Percentiles rank a stretch among this genome's conserved stretches.
These are phyloP conservation scores for Phaonia tiefii DNA, from an alignment of 2,888 invertebrate species.

Conservation along the genomic window DNA sequence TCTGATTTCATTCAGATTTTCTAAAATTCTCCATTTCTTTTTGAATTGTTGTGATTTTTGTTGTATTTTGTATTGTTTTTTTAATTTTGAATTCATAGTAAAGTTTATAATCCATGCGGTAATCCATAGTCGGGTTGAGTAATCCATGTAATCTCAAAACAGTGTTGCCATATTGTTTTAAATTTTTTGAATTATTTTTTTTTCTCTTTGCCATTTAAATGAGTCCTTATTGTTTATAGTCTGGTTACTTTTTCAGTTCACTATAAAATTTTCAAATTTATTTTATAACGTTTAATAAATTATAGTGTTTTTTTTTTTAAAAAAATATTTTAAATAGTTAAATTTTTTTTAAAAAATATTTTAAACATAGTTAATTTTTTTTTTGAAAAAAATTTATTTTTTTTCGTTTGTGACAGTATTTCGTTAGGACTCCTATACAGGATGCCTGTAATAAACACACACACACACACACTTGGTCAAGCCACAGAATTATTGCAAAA, in stretches of 20 bases:
- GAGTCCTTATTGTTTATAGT: not conserved
- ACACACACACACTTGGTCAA: slow-evolving; percentile 48
- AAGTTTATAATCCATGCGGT: slow-evolving; percentile 56
- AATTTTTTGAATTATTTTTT: too few species aligned
- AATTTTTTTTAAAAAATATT: slow-evolving; percentile 30
- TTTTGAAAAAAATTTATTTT: slow-evolving; percentile 28
- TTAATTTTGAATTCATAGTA: not conserved
- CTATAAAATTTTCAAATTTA: slow-evolving; percentile 9
- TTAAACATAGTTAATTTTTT: slow-evolving; percentile 5
- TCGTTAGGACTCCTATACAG: slow-evolving; percentile 63
- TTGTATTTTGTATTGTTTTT: slow-evolving; percentile 7
- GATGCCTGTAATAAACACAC: slow-evolving; percentile 14
- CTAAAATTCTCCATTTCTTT: too few species aligned
- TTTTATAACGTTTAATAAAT: not conserved
- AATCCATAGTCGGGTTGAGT: slow-evolving; percentile 66
- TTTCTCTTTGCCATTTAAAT: not conserved
- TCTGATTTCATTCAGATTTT: too few species aligned
- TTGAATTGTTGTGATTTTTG: not conserved
- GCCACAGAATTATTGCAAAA: slow-evolving; percentile 15
- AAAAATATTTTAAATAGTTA: slow-evolving; percentile 38
- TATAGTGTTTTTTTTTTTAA: slow-evolving; percentile 14
- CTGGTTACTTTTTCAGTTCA: not conserved
- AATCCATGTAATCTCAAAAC: slow-evolving; percentile 62
- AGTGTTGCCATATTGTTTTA: slow-evolving; percentile 41
- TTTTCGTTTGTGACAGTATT: slow-evolving; percentile 56